Conservation (phyloP, 2,888 invertebrate species). For the Plagodis pulveraria region DNA sequence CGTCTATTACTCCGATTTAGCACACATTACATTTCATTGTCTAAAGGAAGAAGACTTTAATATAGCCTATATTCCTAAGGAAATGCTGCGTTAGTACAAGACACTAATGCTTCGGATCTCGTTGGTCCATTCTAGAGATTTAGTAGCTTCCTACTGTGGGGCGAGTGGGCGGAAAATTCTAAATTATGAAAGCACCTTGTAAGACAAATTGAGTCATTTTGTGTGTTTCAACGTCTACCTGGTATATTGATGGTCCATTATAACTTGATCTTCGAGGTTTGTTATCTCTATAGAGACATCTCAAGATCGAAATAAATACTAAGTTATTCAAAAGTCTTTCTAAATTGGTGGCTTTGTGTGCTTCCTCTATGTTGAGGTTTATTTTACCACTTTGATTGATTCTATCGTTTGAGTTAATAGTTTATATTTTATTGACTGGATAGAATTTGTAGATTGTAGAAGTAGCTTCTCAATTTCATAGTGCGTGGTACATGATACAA, state of each 20-base stretch:
- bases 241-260: constrained; percentile 42
- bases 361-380: too few species aligned
- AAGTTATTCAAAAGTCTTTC: too few species aligned
- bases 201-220: constrained; percentile 75
- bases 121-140: constrained; percentile 62
- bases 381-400: too few species aligned
- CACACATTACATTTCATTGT: constrained; percentile 21
- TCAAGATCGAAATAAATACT: too few species aligned
- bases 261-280: constrained; percentile 18
- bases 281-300: background rate
- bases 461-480: too few species aligned
- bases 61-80: constrained; percentile 33
- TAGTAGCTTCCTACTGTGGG: constrained; percentile 65
- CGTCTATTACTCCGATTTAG: constrained; percentile 7
- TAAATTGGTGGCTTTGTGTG: too few species aligned
- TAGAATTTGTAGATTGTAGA: too few species aligned
- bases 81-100: constrained; percentile 43
- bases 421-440: too few species aligned
- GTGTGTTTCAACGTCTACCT: constrained; percentile 59
- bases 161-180: constrained; percentile 64
- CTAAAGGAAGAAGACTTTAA: constrained; percentile 23
- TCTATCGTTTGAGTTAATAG: too few species aligned
- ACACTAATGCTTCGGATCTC: constrained; percentile 57
- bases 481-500: too few species aligned
- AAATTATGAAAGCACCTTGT: constrained; percentile 68